A percentile compares a stretch with the other conserved stretches of the same genome.
Evolutionary conservation across 1,140 invertebrate species (phyloP).

Genomic region (Drosophila auraria): DNA sequence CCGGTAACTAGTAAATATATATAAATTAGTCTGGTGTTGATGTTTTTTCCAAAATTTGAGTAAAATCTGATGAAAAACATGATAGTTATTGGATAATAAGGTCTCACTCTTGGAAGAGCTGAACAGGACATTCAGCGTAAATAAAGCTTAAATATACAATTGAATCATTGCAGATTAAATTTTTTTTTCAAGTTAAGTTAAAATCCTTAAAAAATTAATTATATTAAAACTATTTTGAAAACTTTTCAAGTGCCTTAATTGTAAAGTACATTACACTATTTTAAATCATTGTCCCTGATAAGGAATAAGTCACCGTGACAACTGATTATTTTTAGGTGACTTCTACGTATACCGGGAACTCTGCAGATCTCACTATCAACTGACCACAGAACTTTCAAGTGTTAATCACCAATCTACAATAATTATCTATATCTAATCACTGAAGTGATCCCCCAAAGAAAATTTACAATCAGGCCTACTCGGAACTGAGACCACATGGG

Average conservation of each 20-base stretch:
- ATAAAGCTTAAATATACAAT: too few relatives aligned
- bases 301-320: background rate
- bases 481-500: background rate
- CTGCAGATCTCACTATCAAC: background rate
- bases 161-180: too few relatives aligned
- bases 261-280: background rate
- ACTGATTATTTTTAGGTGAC: background rate
- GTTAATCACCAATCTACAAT: conserved; percentile 10
- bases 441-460: conserved; percentile 5
- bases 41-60: too few relatives aligned
- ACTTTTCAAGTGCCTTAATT: background rate
- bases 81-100: too few relatives aligned
- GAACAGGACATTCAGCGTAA: too few relatives aligned
- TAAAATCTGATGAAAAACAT: too few relatives aligned
- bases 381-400: background rate
- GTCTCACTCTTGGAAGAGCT: too few relatives aligned
- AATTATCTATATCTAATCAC: conserved; percentile 19
- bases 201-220: too few relatives aligned
- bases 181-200: too few relatives aligned
- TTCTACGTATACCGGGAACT: background rate
- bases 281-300: background rate
- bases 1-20: too few relatives aligned
- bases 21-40: too few relatives aligned
- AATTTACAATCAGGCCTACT: conserved; percentile 6
- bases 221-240: too few relatives aligned